phyloP scores from a whole-genome alignment of 2,113 vertebrate species.

The Podarcis muralis region DNA sequence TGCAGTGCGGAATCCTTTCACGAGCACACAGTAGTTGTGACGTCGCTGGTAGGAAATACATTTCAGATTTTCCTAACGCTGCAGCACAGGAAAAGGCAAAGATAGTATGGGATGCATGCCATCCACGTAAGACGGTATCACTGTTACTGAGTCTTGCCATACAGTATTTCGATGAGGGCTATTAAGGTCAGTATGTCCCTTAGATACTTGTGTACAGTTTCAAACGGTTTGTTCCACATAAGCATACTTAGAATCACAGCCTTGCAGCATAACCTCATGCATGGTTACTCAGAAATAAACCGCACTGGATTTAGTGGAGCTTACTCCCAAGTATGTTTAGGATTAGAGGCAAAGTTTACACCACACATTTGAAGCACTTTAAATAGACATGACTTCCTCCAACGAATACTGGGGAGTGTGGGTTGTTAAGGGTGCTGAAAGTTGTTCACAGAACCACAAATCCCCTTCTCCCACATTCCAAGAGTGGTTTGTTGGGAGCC shows the following conservation, averaged over 20 bases:
- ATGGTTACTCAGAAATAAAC: neutral
- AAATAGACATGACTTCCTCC: too few relatives aligned
- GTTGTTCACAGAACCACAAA: too few relatives aligned
- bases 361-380: neutral
- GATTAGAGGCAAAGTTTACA: too few relatives aligned
- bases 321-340: neutral
- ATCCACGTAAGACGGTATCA: conserved; percentile 30
- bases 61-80: conserved; percentile 69
- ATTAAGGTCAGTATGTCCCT: conserved; percentile 19
- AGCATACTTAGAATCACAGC: neutral
- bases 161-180: conserved; percentile 27
- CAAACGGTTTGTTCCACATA: conserved; percentile 11
- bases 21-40: neutral
- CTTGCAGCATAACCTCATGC: neutral
- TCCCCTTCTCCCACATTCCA: too few relatives aligned
- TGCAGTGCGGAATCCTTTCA: conserved; percentile 59
- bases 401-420: too few relatives aligned
- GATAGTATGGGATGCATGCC: conserved; percentile 49
- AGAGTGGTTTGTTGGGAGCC: too few relatives aligned
- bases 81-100: conserved; percentile 50
- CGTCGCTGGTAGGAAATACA: conserved; percentile 58
- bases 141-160: conserved; percentile 13
- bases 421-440: too few relatives aligned
- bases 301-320: neutral
- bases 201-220: conserved; percentile 35